These are phyloP conservation scores for Charadrius vociferus DNA, from an alignment of 2,113 vertebrate genomes.

Conservation along the genomic window DNA sequence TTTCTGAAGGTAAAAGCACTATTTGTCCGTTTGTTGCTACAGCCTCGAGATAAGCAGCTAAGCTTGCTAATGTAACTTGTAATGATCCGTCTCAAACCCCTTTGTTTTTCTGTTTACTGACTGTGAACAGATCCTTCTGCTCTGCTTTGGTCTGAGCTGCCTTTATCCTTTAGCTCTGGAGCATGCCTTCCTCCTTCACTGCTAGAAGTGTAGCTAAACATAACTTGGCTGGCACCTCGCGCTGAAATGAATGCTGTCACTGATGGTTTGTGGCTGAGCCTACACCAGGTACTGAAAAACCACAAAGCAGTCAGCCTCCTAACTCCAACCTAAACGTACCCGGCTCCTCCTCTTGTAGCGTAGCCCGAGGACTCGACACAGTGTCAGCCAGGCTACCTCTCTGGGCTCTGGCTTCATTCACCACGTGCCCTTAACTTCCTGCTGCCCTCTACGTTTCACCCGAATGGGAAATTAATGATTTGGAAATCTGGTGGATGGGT, in stretches of 20 bases:
- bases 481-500: not conserved
- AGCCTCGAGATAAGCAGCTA: not conserved
- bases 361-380: not conserved
- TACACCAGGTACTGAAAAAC: not conserved
- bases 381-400: not conserved
- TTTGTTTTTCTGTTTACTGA: not conserved
- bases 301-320: not conserved
- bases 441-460: not conserved
- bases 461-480: not conserved
- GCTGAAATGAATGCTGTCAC: not conserved
- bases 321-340: not conserved
- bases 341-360: not conserved
- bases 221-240: not conserved
- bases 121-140: not conserved
- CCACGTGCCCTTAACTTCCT: not conserved
- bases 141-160: constrained; percentile 1
- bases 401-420: not conserved
- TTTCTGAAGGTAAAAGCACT: not conserved
- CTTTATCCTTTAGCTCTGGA: not conserved
- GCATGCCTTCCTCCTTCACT: not conserved
- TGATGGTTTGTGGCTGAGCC: not conserved
- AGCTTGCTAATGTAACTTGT: not conserved
- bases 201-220: not conserved
- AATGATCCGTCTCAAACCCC: not conserved
- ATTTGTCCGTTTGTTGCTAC: not conserved